Evolutionary conservation across 2,113 vertebrate species (phyloP), one percentile per base, ranked within the genome.

Genomic region (Tylochromis polylepis): DNA sequence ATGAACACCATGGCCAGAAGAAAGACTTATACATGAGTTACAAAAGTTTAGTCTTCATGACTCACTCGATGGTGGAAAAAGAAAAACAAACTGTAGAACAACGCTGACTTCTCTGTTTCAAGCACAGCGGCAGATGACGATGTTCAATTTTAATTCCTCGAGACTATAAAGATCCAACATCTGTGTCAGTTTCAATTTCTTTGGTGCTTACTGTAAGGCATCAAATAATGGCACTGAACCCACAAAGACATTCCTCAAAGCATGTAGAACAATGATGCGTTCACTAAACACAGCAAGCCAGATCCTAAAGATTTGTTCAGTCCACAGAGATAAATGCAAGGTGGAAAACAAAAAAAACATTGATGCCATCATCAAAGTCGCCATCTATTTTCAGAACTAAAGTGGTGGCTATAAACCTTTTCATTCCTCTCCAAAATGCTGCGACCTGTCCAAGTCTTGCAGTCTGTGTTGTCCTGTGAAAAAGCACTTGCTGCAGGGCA

Each of bases 401-500:
- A 72, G 79, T 83, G 49, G 65, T 80, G 72, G 43, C 75, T 62
- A 49, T 72, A 86, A 86, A 88, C 62, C 38, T 62, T 89, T 91
- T 88, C n/a, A 83, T 83, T 81, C 38, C 34, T 38, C 85, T 67
- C 29, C 46, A 49, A 29, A 90, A 82, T 8, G 24, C 56, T 11
- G 5, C 1, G 10, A 55, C 72, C 41, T 10, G 56, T 85, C 89
- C 83, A 22, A 79, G 51, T 41, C 20, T 57, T 15, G 78, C 59
- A 86, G 36, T 36, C 46, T 56, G 82, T 24, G 62, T 62, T 81
- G 79, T 20, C 7, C 46, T 38, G 43, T 81, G 87, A 85, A 78
- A 78, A 81, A 86, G 88, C 78, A 3, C 7, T 83, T 62, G 89
- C 92, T 81, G 38, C 22, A 3, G 87, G 93, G 80, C 78, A 56